A percentile compares a stretch with the other conserved stretches of the same genome.
Evolutionary conservation across 2,113 vertebrate genomes (phyloP).

Genomic region (Cephalophus harveyi): DNA sequence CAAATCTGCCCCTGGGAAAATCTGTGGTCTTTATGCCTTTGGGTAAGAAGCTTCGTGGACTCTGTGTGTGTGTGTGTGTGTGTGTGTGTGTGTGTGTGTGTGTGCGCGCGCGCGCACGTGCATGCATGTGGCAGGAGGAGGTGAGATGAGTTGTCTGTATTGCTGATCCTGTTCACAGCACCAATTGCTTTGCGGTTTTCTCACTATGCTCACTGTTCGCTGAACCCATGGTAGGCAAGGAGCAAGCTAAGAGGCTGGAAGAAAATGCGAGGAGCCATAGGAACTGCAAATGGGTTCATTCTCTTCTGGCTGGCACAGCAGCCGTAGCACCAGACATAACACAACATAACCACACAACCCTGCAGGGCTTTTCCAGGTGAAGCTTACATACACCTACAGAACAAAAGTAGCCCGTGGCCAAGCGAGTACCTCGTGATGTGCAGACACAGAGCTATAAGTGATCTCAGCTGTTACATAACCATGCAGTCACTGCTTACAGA

Average conservation of each 20-base stretch:
- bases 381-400: neutral
- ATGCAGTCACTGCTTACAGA: neutral
- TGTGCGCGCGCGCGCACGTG: fast-evolving
- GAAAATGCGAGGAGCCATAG: neutral
- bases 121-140: too few species aligned
- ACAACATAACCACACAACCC: neutral
- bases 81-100: too few species aligned
- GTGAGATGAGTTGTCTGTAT: neutral
- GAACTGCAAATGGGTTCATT: neutral
- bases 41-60: neutral
- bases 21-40: neutral
- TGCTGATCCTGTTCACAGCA: neutral
- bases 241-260: neutral
- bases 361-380: neutral
- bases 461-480: neutral
- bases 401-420: neutral
- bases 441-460: neutral
- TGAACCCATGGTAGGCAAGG: neutral
- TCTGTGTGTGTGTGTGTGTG: neutral
- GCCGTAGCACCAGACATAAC: fast-evolving
- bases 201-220: neutral
- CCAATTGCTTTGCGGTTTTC: neutral
- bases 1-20: neutral
- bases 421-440: fast-evolving
- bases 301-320: neutral